Percentiles rank a stretch among this genome's conserved stretches.
Evolutionary conservation across 2,797 vertebrate genomes (phyloP).

Genomic region (Coreius guichenoti): DNA sequence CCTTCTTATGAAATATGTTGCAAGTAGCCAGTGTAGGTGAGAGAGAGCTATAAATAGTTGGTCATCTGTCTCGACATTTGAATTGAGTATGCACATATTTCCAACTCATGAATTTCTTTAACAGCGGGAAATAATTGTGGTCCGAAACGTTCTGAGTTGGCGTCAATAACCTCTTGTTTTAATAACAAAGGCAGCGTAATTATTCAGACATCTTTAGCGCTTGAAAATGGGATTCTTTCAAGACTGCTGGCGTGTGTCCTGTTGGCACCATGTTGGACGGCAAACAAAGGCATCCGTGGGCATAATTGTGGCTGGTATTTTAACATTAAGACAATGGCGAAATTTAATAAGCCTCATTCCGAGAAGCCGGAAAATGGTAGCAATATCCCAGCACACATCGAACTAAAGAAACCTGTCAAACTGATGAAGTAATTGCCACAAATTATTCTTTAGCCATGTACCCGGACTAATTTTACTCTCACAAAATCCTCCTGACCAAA

Average conservation of each 20-base stretch:
- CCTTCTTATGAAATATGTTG: conserved; percentile 48
- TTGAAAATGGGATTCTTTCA: conserved; percentile 75
- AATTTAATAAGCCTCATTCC: conserved; percentile 76
- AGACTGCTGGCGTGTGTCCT: conserved; percentile 72
- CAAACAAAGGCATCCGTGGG: conserved; percentile 71
- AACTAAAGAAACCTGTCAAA: conserved; percentile 55
- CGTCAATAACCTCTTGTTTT: conserved; percentile 42
- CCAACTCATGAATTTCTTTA: conserved; percentile 55
- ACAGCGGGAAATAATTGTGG: conserved; percentile 60
- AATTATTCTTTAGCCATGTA: not conserved
- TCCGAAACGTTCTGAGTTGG: conserved; percentile 31
- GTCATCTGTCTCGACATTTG: conserved; percentile 34
- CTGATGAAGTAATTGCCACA: conserved; percentile 55
- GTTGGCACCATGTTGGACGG: conserved; percentile 69
- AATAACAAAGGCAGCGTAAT: conserved; percentile 71
- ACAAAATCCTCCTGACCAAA: conserved; percentile 46
- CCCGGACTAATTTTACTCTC: not conserved
- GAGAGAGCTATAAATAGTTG: conserved; percentile 36
- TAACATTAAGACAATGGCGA: conserved; percentile 68
- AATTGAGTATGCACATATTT: conserved; percentile 53
- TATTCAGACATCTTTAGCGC: conserved; percentile 75
- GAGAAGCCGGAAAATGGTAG: conserved; percentile 55
- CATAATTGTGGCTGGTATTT: conserved; percentile 64
- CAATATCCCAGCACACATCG: conserved; percentile 43
- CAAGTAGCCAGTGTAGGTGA: conserved; percentile 48